Evolutionary conservation across 1,140 invertebrate genomes (phyloP).

Genomic region (Globodera ellingtonae): DNA sequence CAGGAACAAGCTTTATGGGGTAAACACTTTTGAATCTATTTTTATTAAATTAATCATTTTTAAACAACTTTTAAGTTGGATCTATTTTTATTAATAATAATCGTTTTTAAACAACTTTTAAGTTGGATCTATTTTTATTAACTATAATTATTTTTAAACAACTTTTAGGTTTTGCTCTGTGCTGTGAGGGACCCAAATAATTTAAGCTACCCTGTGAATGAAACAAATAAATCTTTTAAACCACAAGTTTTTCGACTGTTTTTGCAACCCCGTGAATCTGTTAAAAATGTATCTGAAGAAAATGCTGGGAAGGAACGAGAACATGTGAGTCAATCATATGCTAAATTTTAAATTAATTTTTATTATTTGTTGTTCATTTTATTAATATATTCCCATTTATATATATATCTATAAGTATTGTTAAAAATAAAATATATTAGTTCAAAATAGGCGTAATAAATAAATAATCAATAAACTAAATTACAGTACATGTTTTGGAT

Average conservation of each 20-base stretch:
- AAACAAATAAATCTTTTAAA: conserved; percentile 28
- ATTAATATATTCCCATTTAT: neutral
- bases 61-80: conserved; percentile 45
- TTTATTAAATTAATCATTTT: conserved; percentile 41
- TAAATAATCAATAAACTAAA: conserved; percentile 23
- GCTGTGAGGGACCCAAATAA: conserved; percentile 54
- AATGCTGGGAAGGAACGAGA: conserved; percentile 1
- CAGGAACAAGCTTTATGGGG: conserved; percentile 12
- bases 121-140: too few species aligned
- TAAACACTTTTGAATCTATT: conserved; percentile 39
- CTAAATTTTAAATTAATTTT: neutral
- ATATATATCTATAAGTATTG: too few species aligned
- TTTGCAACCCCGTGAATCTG: conserved; percentile 34
- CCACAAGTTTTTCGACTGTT: conserved; percentile 42
- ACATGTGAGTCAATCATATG: neutral
- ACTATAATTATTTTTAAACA: neutral
- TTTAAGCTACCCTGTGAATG: conserved; percentile 42
- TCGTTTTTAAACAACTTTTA: neutral
- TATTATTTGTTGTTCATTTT: neutral
- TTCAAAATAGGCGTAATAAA: neutral
- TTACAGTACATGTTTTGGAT: conserved; percentile 27
- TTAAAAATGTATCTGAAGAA: neutral
- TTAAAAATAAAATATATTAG: too few species aligned
- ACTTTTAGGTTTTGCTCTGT: conserved; percentile 51
- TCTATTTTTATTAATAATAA: conserved; percentile 32